phyloP scores from a whole-genome alignment of 2,797 vertebrate genomes.

The Sebastes cheni region DNA sequence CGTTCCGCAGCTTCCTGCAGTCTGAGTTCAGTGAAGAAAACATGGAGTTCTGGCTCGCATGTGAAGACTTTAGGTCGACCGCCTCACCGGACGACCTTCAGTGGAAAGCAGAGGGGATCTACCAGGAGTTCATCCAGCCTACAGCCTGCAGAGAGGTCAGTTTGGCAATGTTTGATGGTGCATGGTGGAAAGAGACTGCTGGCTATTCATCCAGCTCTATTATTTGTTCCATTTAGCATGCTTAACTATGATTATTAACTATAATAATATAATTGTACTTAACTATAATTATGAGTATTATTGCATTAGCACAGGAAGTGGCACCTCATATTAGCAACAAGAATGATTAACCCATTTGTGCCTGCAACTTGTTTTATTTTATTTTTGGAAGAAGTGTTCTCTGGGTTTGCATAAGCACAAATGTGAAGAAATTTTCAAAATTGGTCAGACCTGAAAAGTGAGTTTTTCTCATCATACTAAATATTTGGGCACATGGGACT shows the following conservation, averaged over 20 bases:
- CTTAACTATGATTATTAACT: not conserved
- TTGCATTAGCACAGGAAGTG: not conserved
- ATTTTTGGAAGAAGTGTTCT: too few relatives aligned
- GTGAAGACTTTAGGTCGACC: constrained; percentile 86
- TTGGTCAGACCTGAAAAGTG: too few relatives aligned
- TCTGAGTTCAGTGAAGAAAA: constrained; percentile 94
- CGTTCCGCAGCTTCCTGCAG: constrained; percentile 86
- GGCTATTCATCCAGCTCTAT: too few relatives aligned
- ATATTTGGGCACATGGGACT: too few relatives aligned
- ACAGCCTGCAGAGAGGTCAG: constrained; percentile 88
- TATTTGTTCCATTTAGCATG: not conserved
- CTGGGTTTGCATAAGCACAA: too few relatives aligned
- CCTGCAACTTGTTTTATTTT: too few relatives aligned
- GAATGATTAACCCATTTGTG: not conserved
- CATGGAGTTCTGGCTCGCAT: constrained; percentile 92
- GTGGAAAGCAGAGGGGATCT: constrained; percentile 87
- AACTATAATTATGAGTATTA: too few relatives aligned
- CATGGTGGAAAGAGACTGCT: too few relatives aligned
- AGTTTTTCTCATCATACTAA: too few relatives aligned
- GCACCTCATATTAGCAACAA: not conserved
- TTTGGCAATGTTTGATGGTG: not conserved
- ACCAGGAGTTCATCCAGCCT: constrained; percentile 86
- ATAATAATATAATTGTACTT: too few relatives aligned
- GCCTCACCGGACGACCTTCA: constrained; percentile 73
- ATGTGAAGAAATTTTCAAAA: too few relatives aligned